Evolutionary conservation across 2,888 invertebrate species (phyloP).

Genomic region (Ryuthela nishihirai): DNA sequence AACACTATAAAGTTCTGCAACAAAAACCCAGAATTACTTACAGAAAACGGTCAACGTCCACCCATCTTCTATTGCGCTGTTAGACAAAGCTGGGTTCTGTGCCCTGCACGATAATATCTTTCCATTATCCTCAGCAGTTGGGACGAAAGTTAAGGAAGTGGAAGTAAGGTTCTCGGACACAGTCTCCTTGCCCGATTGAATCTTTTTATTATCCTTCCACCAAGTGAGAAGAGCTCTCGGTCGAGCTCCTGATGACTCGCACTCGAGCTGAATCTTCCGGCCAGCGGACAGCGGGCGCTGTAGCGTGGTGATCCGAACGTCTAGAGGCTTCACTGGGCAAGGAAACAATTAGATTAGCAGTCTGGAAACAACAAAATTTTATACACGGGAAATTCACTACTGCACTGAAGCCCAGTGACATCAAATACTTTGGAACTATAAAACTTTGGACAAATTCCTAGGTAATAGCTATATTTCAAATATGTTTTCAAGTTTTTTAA

Average conservation of each 20-base stretch:
- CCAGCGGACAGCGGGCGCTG: constrained; percentile 41
- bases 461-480: no score
- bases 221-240: constrained; percentile 42
- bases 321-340: constrained; percentile 37
- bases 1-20: no score
- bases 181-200: constrained; percentile 37
- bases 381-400: no score
- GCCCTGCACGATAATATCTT: constrained; percentile 44
- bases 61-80: constrained; percentile 44
- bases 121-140: constrained; percentile 44
- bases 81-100: constrained; percentile 43
- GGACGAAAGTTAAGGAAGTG: constrained; percentile 41
- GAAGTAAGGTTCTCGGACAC: constrained; percentile 43
- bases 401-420: no score
- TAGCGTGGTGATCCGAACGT: constrained; percentile 39
- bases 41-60: constrained; percentile 44
- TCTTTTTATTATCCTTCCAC: constrained; percentile 41
- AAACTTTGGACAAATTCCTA: no score
- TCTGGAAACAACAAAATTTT: no score
- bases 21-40: no score
- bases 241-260: constrained; percentile 41
- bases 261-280: constrained; percentile 39
- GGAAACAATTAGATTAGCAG: background rate
- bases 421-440: no score
- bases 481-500: no score